Conservation (phyloP, 1,140 invertebrate species). For the Drosophila mauritiana region DNA sequence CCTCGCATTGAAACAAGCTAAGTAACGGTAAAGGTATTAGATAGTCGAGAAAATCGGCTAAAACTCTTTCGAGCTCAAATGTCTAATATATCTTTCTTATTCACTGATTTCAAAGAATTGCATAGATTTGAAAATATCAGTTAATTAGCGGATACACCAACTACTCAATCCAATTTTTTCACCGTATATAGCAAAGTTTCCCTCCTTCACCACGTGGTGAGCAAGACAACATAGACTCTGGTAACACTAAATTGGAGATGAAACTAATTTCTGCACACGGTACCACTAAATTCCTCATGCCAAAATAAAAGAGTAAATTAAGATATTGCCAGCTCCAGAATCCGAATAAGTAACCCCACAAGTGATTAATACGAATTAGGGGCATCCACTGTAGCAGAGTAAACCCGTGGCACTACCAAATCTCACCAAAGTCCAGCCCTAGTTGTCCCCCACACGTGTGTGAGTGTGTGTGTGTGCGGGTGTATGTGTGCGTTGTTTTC, state of each 20-base stretch:
- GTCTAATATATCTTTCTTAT: too few species aligned
- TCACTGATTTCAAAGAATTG: too few species aligned
- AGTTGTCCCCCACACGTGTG: conserved; percentile 25
- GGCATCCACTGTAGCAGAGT: conserved; percentile 5
- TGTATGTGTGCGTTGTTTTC: conserved; percentile 56
- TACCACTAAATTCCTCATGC: conserved; percentile 1
- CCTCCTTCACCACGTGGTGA: too few species aligned
- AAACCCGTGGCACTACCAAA: background rate
- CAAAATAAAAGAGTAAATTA: too few species aligned
- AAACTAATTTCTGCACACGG: background rate
- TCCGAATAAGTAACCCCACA: background rate
- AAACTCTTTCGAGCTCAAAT: too few species aligned
- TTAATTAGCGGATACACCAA: too few species aligned
- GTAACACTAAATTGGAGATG: background rate
- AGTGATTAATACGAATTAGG: conserved; percentile 7
- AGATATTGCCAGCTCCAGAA: conserved; percentile 4
- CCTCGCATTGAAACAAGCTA: too few species aligned
- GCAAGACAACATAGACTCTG: background rate
- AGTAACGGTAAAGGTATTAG: too few species aligned
- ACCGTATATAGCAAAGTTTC: too few species aligned
- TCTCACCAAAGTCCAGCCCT: conserved; percentile 7
- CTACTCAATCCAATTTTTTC: too few species aligned
- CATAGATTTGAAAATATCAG: too few species aligned
- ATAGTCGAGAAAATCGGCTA: too few species aligned
- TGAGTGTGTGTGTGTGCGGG: conserved; percentile 8